A percentile compares a stretch with the other conserved stretches of the same genome.
These are phyloP conservation scores for Syngnathus typhle DNA, from an alignment of 2,113 vertebrate species.

Conservation along the genomic window DNA sequence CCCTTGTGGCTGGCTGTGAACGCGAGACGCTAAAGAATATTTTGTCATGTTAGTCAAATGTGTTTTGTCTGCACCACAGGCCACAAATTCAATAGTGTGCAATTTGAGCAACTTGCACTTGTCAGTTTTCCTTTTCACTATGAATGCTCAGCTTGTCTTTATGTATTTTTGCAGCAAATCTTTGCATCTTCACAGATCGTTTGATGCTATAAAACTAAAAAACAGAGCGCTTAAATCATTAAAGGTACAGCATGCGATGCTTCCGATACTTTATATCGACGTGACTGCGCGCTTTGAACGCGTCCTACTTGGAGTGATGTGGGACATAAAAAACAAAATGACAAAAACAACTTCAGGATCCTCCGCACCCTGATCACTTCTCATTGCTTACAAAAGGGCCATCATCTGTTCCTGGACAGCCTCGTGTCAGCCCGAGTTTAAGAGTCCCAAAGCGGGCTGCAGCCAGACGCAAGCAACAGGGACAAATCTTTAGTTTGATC, in stretches of 20 bases:
- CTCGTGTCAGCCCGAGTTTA: constrained; percentile 60
- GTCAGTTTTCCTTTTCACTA: neutral
- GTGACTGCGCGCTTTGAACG: constrained; percentile 17
- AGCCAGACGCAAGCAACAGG: constrained; percentile 48
- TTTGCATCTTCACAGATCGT: constrained; percentile 18
- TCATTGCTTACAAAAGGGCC: constrained; percentile 55
- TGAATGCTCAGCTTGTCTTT: constrained; percentile 12
- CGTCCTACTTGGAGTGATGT: constrained; percentile 49
- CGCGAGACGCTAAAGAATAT: constrained; percentile 27
- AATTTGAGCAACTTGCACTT: constrained; percentile 2
- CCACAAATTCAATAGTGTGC: constrained; percentile 10
- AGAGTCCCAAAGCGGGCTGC: constrained; percentile 50
- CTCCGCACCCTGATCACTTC: constrained; percentile 44
- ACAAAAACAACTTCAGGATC: constrained; percentile 45
- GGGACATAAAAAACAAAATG: constrained; percentile 22
- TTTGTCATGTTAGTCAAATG: constrained; percentile 29
- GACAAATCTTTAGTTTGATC: constrained; percentile 70
- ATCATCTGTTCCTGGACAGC: constrained; percentile 52
- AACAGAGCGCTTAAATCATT: constrained; percentile 24
- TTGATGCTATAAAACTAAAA: constrained; percentile 13
- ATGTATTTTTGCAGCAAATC: constrained; percentile 17
- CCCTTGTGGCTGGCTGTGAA: constrained; percentile 1
- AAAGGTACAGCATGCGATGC: constrained; percentile 18
- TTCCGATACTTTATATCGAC: constrained; percentile 41
- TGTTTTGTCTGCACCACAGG: constrained; percentile 18